A percentile compares a stretch with the other conserved stretches of the same genome.
These are phyloP conservation scores for Marasmarcha lunaedactyla DNA, from an alignment of 2,888 invertebrate genomes.

Conservation along the genomic window DNA sequence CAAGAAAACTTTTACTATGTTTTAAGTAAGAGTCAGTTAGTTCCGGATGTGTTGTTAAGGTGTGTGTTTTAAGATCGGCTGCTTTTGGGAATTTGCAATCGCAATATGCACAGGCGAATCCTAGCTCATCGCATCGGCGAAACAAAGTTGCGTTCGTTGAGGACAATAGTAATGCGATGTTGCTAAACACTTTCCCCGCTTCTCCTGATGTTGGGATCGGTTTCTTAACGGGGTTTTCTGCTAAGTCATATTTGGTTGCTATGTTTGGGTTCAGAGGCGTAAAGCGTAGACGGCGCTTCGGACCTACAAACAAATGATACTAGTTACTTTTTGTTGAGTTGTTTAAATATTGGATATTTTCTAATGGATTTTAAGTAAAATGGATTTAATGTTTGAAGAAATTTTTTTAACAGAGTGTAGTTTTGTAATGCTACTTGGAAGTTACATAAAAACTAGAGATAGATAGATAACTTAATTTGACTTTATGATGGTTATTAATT, in stretches of 20 bases:
- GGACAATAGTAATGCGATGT: slow-evolving; percentile 11
- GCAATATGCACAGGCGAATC: slow-evolving; percentile 41
- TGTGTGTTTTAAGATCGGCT: slow-evolving; percentile 34
- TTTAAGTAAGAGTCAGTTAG: slow-evolving; percentile 28
- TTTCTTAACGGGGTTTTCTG: no score
- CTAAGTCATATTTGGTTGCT: no score
- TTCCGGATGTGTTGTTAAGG: slow-evolving; percentile 24
- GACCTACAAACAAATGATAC: background rate
- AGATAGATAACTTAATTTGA: no score
- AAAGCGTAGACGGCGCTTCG: background rate
- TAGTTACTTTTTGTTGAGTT: no score
- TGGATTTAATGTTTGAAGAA: no score
- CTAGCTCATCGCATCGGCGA: slow-evolving; percentile 29
- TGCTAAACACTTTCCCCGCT: no score
- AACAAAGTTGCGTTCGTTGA: slow-evolving; percentile 48
- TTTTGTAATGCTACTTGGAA: no score
- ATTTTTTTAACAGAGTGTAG: no score
- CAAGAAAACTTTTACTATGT: slow-evolving; percentile 20
- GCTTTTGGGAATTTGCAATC: slow-evolving; percentile 28
- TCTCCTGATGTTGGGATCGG: background rate
- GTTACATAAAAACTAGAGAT: no score
- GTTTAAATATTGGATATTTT: no score
- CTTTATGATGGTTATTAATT: no score
- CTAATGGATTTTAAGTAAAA: no score
- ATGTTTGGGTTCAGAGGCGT: background rate